Percentiles rank a stretch among this genome's conserved stretches.
Conservation (phyloP, 2,888 invertebrate genomes). For the Subacronicta megacephala region DNA sequence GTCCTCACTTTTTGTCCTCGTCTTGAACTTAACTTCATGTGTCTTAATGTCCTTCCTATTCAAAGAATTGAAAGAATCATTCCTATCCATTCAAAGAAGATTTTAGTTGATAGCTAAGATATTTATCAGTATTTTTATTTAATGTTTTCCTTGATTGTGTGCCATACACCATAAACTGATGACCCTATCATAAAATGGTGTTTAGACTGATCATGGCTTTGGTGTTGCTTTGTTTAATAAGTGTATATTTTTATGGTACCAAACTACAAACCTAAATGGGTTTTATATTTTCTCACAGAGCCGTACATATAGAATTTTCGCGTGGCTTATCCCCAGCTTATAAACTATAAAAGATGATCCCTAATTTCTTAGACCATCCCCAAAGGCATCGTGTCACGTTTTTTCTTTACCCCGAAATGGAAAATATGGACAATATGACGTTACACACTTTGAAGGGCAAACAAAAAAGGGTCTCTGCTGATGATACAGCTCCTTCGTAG, state of each 20-base stretch:
- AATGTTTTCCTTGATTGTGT: conserved; percentile 16
- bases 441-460: not conserved
- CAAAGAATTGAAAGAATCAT: too few relatives aligned
- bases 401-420: conserved; percentile 14
- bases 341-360: not conserved
- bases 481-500: conserved; percentile 24
- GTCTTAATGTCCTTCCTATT: not conserved
- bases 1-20: not conserved
- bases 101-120: not conserved
- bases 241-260: too few relatives aligned
- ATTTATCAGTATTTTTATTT: conserved; percentile 2
- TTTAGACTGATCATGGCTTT: too few relatives aligned
- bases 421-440: conserved; percentile 10
- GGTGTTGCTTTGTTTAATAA: too few relatives aligned
- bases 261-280: too few relatives aligned
- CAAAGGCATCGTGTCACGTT: not conserved
- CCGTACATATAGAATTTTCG: not conserved
- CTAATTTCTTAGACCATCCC: not conserved
- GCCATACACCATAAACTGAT: not conserved
- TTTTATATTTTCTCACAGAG: too few relatives aligned
- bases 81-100: conserved; percentile 29
- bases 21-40: not conserved
- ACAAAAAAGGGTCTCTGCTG: conserved; percentile 39
- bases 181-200: too few relatives aligned
- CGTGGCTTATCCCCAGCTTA: not conserved